Base-by-base conservation (phyloP, 92 coral and sea anemone species). In the Porites evermanni region DNA sequence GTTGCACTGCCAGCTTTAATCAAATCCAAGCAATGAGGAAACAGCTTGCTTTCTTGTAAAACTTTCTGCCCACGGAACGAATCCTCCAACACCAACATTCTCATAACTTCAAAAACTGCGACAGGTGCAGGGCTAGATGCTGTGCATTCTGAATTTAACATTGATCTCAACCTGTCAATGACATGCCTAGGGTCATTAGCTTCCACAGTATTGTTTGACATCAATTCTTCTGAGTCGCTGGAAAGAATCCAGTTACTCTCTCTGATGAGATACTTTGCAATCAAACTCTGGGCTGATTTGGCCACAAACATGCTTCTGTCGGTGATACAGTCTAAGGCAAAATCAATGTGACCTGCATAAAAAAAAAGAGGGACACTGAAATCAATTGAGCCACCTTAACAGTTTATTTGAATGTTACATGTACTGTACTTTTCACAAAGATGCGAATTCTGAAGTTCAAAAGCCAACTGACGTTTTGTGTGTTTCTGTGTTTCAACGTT, bases 241-340 rank as follows among this genome's bases (percentile, higher is more conserved):
- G 64, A 29, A 3, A 13, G 29, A 10, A 72, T 59, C 53, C 58
- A 64, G 8, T 65, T 58, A 67, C 76, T 17, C 69, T 53, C 56
- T 58, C 56, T 72, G 23, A 90, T 70, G 17, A 95, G 67, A 71
- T 87, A 93, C 76, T 92, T 93, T 77, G 97, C 97, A 72, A 94
- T 75, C 53, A 92, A 92, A 19, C 86, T 81, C 85, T 96, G 91
- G 68, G 99, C 97, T 64, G 95, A 82, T 11, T 72, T 69, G 29
- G 96, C 94, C 17, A 97, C 99, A 92, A 95, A 97, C 84, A 97
- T 93, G 80, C 99, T 97, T 80, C 83, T 82, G 70, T 97, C 99
- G 12, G 72, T 53, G 21, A 93, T 63, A 56, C 90, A 89, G 12
- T 95, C 85, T 77, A 93, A 12, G 18, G 95, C 91, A 64, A 64